phyloP scores from a whole-genome alignment of 1,140 invertebrate species.

The Drosophila equinoxialis region DNA sequence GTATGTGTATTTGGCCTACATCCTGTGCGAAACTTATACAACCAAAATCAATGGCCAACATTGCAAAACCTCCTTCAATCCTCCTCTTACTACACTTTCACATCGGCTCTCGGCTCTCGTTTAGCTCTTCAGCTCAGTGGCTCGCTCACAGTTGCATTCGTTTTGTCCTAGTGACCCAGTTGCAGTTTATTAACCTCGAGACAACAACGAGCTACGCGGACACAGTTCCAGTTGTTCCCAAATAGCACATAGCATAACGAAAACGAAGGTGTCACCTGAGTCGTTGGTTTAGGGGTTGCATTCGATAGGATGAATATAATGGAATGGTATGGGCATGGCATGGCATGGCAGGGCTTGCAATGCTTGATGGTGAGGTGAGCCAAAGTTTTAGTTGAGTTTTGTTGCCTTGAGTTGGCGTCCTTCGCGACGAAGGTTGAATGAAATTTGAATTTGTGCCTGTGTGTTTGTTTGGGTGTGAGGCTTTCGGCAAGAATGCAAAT shows the following conservation, averaged over 20 bases:
- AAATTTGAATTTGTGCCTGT: background rate
- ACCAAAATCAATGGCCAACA: constrained; percentile 74
- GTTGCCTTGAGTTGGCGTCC: constrained; percentile 36
- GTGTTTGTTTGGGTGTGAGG: background rate
- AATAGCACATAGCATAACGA: constrained; percentile 44
- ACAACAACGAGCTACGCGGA: background rate
- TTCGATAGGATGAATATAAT: background rate
- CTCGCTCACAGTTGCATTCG: constrained; percentile 47
- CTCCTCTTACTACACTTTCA: constrained; percentile 6
- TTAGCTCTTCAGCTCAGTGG: constrained; percentile 8
- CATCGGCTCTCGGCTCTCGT: background rate
- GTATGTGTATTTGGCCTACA: constrained; percentile 64
- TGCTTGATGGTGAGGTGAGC: constrained; percentile 6
- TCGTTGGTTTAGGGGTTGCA: constrained; percentile 5
- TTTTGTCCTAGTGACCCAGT: constrained; percentile 80
- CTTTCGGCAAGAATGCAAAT: background rate
- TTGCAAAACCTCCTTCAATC: constrained; percentile 50
- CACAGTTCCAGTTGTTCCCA: constrained; percentile 16
- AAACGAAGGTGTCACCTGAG: constrained; percentile 45
- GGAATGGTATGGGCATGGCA: background rate
- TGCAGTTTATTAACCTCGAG: constrained; percentile 79
- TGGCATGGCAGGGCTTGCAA: background rate
- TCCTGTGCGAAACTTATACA: constrained; percentile 64
- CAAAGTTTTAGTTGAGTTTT: constrained; percentile 43
- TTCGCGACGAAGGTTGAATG: constrained; percentile 57